Evolutionary conservation across 2,113 vertebrate species (phyloP), one percentile per base, ranked within the genome.

Genomic region (Empidonax traillii): DNA sequence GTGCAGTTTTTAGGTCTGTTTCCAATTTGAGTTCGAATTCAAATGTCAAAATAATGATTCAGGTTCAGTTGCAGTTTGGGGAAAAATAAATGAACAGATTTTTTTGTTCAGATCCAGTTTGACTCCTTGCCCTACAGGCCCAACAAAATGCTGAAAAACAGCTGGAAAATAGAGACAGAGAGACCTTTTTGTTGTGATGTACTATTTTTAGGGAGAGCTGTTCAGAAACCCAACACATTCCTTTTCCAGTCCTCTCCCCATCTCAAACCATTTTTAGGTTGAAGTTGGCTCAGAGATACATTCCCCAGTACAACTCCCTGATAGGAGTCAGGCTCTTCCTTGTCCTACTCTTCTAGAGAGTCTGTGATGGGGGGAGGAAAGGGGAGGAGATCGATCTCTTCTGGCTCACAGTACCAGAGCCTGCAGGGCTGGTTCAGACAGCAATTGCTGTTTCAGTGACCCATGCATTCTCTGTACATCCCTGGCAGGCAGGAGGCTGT

Each of bases 211-310:
- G 83, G 61, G 25, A 93, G 27, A 89, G 27, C 53, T 53, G 69
- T 37, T 92, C 74, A 89, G 86, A 92, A 94, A 93, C n/a, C 16
- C 10, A 87, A 39, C 0, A 13, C 86, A 76, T 96, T 94, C 93
- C 68, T 89, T 87, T 44, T 79, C 81, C 21, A 41, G 86, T 78
- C 53, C 86, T 95, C 77, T 95, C 62, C 66, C 27, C 83, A 74
- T 73, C 85, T 84, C 85, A 71, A 90, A 53, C 94, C 92, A 94
- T 94, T 96, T 97, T 93, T 95, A 94, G 92, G 52, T 63, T 86
- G 85, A 93, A 93, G 49, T 52, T 90, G 92, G 93, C 92, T 95
- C 85, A 75, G 82, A 87, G 71, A 81, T 46, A 58, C 81, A 95
- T 85, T 93, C 51, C 61, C 85, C 55, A 63, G 2, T 5, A 59